Evolutionary conservation across 2,113 vertebrate species (phyloP).

Genomic region (Peucedramus taeniatus): DNA sequence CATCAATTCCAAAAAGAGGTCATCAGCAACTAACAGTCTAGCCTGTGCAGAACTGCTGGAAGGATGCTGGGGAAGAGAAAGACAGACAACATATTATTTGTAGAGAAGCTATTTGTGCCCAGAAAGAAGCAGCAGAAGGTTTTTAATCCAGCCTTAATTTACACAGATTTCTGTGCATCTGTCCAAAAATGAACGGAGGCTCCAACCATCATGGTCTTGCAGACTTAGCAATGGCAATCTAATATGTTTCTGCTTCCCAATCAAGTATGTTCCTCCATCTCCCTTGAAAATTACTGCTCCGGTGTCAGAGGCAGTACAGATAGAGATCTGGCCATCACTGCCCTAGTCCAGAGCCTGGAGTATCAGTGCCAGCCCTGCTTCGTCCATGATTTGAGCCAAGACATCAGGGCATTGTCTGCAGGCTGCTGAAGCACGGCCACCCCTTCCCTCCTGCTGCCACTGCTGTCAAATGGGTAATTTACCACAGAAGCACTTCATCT

Average conservation of each 20-base stretch:
- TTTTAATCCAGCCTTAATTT: not conserved
- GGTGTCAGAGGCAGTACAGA: rapidly evolving
- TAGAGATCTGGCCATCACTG: rapidly evolving
- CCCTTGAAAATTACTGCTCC: not conserved
- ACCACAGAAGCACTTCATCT: not conserved
- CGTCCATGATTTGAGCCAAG: not conserved
- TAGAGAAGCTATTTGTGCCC: not conserved
- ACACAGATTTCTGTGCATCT: not conserved
- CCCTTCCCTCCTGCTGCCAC: not conserved
- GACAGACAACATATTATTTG: not conserved
- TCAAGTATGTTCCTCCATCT: not conserved
- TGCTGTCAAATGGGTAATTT: not conserved
- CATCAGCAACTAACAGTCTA: not conserved
- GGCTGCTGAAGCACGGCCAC: rapidly evolving
- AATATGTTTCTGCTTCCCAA: not conserved
- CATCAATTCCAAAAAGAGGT: not conserved
- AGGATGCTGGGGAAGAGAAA: not conserved
- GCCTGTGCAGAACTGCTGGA: not conserved
- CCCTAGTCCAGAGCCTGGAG: not conserved
- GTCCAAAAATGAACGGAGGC: not conserved
- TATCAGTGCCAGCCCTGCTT: not conserved
- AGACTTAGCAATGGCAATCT: not conserved
- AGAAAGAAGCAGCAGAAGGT: not conserved
- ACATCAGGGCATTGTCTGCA: rapidly evolving
- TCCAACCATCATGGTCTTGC: not conserved